Base-by-base conservation (phyloP, 1,140 invertebrate species). In the Lasaia peninsularis region DNA sequence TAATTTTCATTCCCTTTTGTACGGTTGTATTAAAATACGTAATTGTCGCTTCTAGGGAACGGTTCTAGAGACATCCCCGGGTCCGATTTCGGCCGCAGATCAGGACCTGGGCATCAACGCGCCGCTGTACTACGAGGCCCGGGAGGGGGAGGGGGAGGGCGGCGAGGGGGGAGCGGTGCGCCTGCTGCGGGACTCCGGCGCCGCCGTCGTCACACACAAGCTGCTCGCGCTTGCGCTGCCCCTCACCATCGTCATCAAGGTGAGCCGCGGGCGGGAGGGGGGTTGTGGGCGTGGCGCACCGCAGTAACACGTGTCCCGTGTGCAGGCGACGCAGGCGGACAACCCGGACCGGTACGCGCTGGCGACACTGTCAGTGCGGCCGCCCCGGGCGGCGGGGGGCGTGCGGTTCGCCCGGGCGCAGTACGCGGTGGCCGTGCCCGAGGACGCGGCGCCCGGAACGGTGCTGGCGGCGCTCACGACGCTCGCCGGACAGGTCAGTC, bases 271-370 rank as follows among this genome's bases (percentile, higher is more conserved):
- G n/a, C n/a, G n/a, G n/a, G n/a, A n/a, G n/a, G n/a, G n/a, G n/a
- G n/a, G n/a, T n/a, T n/a, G n/a, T n/a, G n/a, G n/a, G n/a, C n/a
- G n/a, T n/a, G n/a, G n/a, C n/a, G n/a, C n/a, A n/a, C n/a, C n/a
- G n/a, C 1, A 14, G 18, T 16, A 18, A 18, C 24, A 1, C 7
- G 14, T 16, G 8, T 37, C 8, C 8, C 0, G 12, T 18, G 35
- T 18, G 2, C 62, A 96, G 93, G 95, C 96, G 12, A 95, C 94
- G 0, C 96, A 98, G 84, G 90, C 94, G 49, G 96, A 98, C 80
- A 98, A 98, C 90, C 89, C 93, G 0, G 97, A 98, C 87, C 91
- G 96, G 37, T 97, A 96, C 78, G 94, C 96, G 2, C 83, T 97
- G 56, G 94, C 95, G 4, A 97, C 96, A 0, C 88, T 97, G 32